Conservation (phyloP, 2,113 vertebrate genomes). For the Seriola dumerili region DNA sequence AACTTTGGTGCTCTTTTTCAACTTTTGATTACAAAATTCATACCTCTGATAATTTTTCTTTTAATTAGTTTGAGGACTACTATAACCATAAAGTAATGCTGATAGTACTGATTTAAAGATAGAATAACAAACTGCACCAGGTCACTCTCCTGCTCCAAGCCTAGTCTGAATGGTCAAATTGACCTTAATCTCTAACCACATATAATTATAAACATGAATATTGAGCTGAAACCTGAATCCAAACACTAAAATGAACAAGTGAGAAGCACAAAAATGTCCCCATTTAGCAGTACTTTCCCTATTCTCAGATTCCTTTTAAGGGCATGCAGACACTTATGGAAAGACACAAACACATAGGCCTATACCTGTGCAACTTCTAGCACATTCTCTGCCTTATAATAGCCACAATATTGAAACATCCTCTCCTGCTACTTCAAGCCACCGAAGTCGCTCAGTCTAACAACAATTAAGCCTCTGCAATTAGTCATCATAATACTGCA, state of each 20-base stretch:
- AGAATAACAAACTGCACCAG: too few relatives aligned
- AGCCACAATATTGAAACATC: slow-evolving; percentile 17
- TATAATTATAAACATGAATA: too few relatives aligned
- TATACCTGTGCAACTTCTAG: neutral
- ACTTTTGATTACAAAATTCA: too few relatives aligned
- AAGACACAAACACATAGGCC: neutral
- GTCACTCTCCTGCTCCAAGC: too few relatives aligned
- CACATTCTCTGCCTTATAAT: neutral
- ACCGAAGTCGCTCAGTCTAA: slow-evolving; percentile 43
- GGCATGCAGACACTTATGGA: neutral
- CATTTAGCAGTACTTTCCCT: neutral
- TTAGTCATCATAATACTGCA: slow-evolving; percentile 62
- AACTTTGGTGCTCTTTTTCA: too few relatives aligned
- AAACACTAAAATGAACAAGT: too few relatives aligned
- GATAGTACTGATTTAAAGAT: too few relatives aligned
- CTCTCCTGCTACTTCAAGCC: slow-evolving; percentile 34
- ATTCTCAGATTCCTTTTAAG: neutral
- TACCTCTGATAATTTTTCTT: too few relatives aligned
- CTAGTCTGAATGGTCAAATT: too few relatives aligned
- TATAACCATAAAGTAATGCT: too few relatives aligned
- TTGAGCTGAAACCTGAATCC: neutral
- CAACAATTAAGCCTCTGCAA: slow-evolving; percentile 62
- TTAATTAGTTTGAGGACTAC: too few relatives aligned
- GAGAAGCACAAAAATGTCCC: neutral
- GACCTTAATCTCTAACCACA: too few relatives aligned